These are phyloP conservation scores for Perizoma affinitatum DNA, from an alignment of 2,888 invertebrate species.

Conservation along the genomic window DNA sequence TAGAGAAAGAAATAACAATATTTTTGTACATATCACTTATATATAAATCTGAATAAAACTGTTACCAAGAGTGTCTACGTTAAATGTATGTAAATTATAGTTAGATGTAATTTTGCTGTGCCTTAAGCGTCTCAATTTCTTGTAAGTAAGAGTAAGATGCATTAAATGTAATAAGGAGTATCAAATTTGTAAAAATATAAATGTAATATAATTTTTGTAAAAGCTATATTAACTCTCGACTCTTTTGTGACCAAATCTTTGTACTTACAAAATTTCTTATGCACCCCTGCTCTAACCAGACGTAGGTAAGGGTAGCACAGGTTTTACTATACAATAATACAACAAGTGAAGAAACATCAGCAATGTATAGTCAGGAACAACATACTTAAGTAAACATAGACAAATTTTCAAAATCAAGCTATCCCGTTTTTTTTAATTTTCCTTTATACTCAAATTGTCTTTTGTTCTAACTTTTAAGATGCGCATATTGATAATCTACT, in stretches of 20 bases:
- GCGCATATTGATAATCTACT: too few relatives aligned
- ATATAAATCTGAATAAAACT: constrained; percentile 59
- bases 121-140: constrained; percentile 84
- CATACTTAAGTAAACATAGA: too few relatives aligned
- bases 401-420: too few relatives aligned
- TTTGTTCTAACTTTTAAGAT: too few relatives aligned
- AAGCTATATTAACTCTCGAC: constrained; percentile 65
- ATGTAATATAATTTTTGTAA: constrained; percentile 66
- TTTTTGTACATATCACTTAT: constrained; percentile 83
- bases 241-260: constrained; percentile 57
- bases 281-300: background rate
- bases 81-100: constrained; percentile 35
- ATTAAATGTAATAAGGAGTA: constrained; percentile 62
- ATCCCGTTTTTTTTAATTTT: too few relatives aligned
- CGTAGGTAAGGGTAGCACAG: too few relatives aligned
- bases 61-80: constrained; percentile 80
- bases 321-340: too few relatives aligned
- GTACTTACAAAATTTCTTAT: constrained; percentile 42
- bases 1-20: constrained; percentile 66
- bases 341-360: too few relatives aligned
- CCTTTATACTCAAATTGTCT: too few relatives aligned
- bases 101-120: constrained; percentile 79
- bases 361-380: too few relatives aligned
- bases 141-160: constrained; percentile 71
- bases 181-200: constrained; percentile 68